Conservation (phyloP, 2,888 invertebrate species). For the Cheilosia pagana region DNA sequence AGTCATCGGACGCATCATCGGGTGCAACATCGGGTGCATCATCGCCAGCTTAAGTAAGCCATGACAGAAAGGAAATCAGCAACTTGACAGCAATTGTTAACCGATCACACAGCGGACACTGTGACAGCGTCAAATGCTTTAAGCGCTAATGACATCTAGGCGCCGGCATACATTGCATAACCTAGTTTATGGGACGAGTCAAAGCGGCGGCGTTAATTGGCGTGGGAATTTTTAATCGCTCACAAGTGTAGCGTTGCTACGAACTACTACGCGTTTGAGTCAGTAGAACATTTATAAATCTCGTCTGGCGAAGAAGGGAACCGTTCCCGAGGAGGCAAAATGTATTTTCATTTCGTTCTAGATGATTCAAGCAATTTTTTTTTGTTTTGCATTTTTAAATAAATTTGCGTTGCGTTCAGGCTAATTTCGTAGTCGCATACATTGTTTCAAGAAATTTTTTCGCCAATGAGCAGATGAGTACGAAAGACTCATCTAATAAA, state of each 20-base stretch:
- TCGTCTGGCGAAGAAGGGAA: neutral
- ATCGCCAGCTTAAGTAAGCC: slow-evolving; percentile 39
- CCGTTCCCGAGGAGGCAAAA: neutral
- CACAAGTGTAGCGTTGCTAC: no score
- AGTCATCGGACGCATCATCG: slow-evolving; percentile 30
- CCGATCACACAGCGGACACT: slow-evolving; percentile 24
- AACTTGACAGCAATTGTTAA: slow-evolving; percentile 40
- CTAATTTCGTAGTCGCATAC: neutral
- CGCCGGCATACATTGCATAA: slow-evolving; percentile 51
- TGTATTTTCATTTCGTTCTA: slow-evolving; percentile 22
- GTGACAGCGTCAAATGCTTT: slow-evolving; percentile 23
- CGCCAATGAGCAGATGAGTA: neutral
- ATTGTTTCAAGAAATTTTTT: slow-evolving; percentile 20
- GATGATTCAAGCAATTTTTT: no score
- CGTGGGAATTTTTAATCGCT: slow-evolving; percentile 49
- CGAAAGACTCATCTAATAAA: neutral
- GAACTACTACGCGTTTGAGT: no score
- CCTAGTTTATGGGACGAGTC: slow-evolving; percentile 44
- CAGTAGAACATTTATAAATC: neutral
- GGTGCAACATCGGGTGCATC: slow-evolving; percentile 34
- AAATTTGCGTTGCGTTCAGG: neutral
- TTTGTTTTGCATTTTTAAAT: slow-evolving; percentile 1
- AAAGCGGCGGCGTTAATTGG: slow-evolving; percentile 53
- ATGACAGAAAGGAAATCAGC: slow-evolving; percentile 20
- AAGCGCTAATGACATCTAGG: slow-evolving; percentile 48